A percentile compares a stretch with the other conserved stretches of the same genome.
These are phyloP conservation scores for Xylocopa sonorina DNA, from an alignment of 1,140 invertebrate species.

Conservation along the genomic window DNA sequence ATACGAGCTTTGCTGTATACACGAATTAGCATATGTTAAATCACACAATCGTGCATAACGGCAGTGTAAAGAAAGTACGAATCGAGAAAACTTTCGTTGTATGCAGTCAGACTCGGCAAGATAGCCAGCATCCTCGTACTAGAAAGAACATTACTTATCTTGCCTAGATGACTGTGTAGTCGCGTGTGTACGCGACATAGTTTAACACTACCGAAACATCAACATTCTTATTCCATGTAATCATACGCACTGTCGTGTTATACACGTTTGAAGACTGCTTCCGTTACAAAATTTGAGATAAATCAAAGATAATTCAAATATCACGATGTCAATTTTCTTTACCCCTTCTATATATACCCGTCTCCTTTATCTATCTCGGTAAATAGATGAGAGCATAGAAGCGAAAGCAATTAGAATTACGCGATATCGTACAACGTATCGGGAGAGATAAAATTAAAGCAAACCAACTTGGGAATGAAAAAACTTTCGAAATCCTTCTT, in stretches of 20 bases:
- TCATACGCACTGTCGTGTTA: conserved; percentile 74
- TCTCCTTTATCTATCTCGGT: no score
- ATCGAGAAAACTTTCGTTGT: not conserved
- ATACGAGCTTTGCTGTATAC: conserved; percentile 74
- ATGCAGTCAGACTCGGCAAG: conserved; percentile 36
- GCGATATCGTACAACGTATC: conserved; percentile 44
- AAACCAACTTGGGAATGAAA: conserved; percentile 34
- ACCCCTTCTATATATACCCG: not conserved
- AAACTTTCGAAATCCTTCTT: not conserved
- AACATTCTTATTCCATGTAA: conserved; percentile 72
- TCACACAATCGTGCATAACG: conserved; percentile 54
- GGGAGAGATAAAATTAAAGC: conserved; percentile 59
- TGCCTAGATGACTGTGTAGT: conserved; percentile 6
- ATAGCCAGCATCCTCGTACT: conserved; percentile 73
- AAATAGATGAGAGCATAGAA: no score
- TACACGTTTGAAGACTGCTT: conserved; percentile 81
- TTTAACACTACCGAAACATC: conserved; percentile 46
- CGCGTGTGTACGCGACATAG: no score
- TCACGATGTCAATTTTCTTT: not conserved
- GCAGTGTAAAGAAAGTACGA: conserved; percentile 30
- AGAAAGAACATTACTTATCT: conserved; percentile 5
- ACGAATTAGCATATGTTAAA: conserved; percentile 64
- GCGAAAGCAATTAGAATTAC: conserved; percentile 3
- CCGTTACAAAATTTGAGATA: conserved; percentile 79
- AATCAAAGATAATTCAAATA: conserved; percentile 73